Percentiles rank a stretch among this genome's conserved stretches.
Evolutionary conservation across 2,113 vertebrate genomes (phyloP).

Genomic region (Thymallus thymallus): DNA sequence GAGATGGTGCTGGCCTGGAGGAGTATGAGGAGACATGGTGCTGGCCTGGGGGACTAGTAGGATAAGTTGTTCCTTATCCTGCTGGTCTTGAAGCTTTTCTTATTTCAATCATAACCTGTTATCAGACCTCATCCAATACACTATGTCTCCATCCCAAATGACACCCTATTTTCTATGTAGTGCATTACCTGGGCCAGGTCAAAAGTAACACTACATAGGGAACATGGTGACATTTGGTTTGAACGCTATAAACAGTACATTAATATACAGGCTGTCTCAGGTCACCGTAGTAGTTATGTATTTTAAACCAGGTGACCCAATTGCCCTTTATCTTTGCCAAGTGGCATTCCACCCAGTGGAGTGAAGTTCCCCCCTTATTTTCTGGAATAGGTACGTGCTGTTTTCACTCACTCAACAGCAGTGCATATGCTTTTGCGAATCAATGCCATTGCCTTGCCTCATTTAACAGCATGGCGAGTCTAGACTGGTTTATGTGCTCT

Average conservation of each 20-base stretch:
- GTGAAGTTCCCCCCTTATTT: not conserved
- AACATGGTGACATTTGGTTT: too few species aligned
- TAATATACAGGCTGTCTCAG: not conserved
- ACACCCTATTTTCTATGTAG: not conserved
- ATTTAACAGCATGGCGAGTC: constrained; percentile 49
- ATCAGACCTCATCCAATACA: not conserved
- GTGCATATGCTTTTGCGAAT: not conserved
- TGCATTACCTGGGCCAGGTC: too few species aligned
- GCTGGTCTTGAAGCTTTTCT: too few species aligned
- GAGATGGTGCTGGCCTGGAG: too few species aligned
- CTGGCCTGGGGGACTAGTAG: too few species aligned
- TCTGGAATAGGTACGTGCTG: not conserved
- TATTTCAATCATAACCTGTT: not conserved
- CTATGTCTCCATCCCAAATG: not conserved
- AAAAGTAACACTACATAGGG: too few species aligned
- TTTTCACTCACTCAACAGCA: not conserved
- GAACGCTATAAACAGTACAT: not conserved
- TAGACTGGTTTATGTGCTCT: constrained; percentile 44
- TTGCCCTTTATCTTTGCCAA: not conserved
- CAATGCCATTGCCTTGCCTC: constrained; percentile 23
- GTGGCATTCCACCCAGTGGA: not conserved
- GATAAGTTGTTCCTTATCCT: too few species aligned
- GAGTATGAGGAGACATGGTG: too few species aligned
- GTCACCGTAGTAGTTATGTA: not conserved
- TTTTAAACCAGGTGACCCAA: not conserved